Conservation (phyloP, 2,113 vertebrate genomes). For the Chunga burmeisteri region DNA sequence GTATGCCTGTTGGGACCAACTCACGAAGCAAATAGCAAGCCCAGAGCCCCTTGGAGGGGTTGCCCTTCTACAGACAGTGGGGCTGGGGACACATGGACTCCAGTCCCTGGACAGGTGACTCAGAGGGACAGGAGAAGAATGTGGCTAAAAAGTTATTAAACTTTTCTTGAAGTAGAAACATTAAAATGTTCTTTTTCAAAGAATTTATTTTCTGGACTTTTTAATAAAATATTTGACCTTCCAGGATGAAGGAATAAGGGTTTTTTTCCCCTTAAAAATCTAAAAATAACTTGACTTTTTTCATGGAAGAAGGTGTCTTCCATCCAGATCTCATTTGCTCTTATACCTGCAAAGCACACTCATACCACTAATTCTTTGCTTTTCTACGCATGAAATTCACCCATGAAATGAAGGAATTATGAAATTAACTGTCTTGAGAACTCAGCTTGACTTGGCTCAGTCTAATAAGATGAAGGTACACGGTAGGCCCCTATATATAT, state of each 20-base stretch:
- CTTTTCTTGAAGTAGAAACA: background rate
- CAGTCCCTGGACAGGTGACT: background rate
- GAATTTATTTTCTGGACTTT: constrained; percentile 40
- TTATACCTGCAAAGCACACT: background rate
- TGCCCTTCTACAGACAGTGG: background rate
- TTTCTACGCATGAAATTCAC: constrained; percentile 38
- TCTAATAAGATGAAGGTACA: constrained; percentile 24
- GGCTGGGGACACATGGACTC: background rate
- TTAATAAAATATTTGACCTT: constrained; percentile 50
- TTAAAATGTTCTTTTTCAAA: background rate
- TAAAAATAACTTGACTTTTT: constrained; percentile 48
- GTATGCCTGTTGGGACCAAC: background rate
- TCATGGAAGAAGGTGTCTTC: constrained; percentile 20
- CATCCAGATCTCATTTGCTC: constrained; percentile 9
- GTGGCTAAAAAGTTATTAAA: background rate
- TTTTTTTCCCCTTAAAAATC: background rate
- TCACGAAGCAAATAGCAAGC: background rate
- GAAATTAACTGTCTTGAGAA: constrained; percentile 35
- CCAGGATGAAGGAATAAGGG: background rate
- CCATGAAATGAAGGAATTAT: constrained; percentile 60
- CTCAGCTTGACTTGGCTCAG: constrained; percentile 9
- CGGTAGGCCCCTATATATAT: background rate
- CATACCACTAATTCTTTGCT: constrained; percentile 3
- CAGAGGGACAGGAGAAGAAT: background rate
- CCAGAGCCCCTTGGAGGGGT: background rate